These are phyloP conservation scores for Halictus quadricinctus DNA, from an alignment of 2,888 invertebrate genomes.

Conservation along the genomic window DNA sequence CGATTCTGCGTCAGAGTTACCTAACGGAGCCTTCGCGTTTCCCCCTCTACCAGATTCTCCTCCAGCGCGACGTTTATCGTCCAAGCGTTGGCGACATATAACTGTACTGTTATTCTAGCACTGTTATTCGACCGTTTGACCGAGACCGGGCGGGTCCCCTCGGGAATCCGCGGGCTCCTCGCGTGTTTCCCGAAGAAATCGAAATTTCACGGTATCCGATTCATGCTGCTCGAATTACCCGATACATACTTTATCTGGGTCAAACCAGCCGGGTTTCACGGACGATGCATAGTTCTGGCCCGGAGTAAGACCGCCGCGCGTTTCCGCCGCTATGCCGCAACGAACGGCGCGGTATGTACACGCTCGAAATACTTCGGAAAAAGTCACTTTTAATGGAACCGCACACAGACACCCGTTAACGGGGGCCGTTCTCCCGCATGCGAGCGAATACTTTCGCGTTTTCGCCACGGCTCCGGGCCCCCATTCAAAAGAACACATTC, in stretches of 20 bases:
- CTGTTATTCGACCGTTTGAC: too few relatives aligned
- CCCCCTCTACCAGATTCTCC: too few relatives aligned
- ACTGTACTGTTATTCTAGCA: too few relatives aligned
- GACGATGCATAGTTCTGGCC: neutral
- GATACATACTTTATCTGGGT: slow-evolving; percentile 10
- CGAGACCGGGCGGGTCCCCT: neutral
- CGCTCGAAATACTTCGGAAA: slow-evolving; percentile 12
- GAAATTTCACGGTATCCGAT: slow-evolving; percentile 36
- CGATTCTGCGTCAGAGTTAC: too few relatives aligned
- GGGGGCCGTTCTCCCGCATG: neutral
- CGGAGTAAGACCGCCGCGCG: neutral
- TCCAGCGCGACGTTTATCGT: too few relatives aligned
- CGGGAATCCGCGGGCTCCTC: slow-evolving; percentile 3
- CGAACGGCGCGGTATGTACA: neutral
- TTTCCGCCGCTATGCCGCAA: neutral
- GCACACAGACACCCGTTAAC: neutral
- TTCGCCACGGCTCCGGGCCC: neutral
- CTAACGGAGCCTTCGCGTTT: too few relatives aligned
- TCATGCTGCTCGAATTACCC: slow-evolving; percentile 6
- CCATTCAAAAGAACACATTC: neutral
- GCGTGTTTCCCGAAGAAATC: neutral
- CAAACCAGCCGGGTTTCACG: neutral
- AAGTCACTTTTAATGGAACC: slow-evolving; percentile 7
- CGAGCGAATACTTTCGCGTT: slow-evolving; percentile 8
- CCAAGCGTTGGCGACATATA: too few relatives aligned